Evolutionary conservation across 2,888 invertebrate genomes (phyloP).

Genomic region (Tetrapedia diversipes): DNA sequence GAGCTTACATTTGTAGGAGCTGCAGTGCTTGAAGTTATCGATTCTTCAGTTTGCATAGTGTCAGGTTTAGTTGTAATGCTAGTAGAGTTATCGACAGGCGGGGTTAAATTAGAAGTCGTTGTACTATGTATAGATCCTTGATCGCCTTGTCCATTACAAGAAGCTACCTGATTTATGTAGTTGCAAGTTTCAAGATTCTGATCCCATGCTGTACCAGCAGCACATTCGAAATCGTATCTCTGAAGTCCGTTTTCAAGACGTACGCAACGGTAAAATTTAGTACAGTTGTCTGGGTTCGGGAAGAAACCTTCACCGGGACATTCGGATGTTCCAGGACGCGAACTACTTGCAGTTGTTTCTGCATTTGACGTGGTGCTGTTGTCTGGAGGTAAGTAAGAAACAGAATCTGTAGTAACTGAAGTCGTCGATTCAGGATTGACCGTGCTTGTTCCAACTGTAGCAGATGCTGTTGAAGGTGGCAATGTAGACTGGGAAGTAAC

Average conservation of each 20-base stretch:
- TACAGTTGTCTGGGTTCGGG: conserved; percentile 88
- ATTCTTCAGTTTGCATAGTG: not conserved
- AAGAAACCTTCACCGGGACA: conserved; percentile 88
- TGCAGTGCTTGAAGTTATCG: not conserved
- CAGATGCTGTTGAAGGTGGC: not conserved
- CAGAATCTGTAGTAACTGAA: conserved; percentile 30
- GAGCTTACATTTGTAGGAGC: no score
- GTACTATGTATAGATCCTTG: conserved; percentile 37
- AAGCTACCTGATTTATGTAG: conserved; percentile 82
- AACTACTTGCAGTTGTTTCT: not conserved
- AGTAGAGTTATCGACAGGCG: conserved; percentile 8
- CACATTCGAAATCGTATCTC: conserved; percentile 89
- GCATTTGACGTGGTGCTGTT: conserved; percentile 5
- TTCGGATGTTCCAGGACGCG: conserved; percentile 26
- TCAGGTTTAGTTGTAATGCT: conserved; percentile 18
- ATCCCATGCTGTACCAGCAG: conserved; percentile 91
- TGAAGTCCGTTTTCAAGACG: conserved; percentile 85
- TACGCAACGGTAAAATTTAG: conserved; percentile 91
- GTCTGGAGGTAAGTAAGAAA: conserved; percentile 42
- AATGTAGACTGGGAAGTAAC: not conserved
- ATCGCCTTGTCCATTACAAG: conserved; percentile 62
- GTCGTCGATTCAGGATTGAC: conserved; percentile 1
- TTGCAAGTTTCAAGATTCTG: conserved; percentile 88
- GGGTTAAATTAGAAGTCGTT: conserved; percentile 12
- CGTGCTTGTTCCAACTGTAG: not conserved